Percentiles rank a stretch among this genome's conserved stretches.
These are phyloP conservation scores for Vanacampus margaritifer DNA, from an alignment of 2,113 vertebrate species.

Conservation along the genomic window DNA sequence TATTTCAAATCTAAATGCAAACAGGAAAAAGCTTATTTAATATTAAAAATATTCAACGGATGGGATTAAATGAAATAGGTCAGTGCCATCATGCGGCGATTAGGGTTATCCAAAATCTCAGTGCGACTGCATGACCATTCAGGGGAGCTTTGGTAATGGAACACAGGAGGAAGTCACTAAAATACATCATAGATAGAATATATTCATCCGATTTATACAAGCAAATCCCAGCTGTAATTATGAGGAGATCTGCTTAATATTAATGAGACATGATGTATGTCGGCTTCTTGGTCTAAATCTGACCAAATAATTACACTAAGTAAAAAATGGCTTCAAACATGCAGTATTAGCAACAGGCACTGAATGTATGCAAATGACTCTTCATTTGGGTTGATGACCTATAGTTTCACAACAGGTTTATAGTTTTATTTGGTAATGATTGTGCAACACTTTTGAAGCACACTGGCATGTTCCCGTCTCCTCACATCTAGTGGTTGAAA, in stretches of 20 bases:
- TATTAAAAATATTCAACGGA: not conserved
- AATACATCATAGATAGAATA: constrained; percentile 25
- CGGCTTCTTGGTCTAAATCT: constrained; percentile 20
- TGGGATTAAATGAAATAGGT: constrained; percentile 28
- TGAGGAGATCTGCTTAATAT: constrained; percentile 20
- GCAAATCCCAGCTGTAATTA: constrained; percentile 44
- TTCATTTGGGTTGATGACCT: constrained; percentile 20
- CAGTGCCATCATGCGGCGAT: constrained; percentile 26
- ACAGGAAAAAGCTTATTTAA: not conserved
- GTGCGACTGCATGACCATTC: constrained; percentile 11
- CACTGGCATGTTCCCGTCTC: constrained; percentile 14
- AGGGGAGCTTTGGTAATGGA: constrained; percentile 5
- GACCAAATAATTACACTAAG: not conserved
- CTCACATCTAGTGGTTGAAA: too few species aligned
- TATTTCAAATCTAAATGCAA: constrained; percentile 16
- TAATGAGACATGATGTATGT: constrained; percentile 19
- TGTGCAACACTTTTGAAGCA: constrained; percentile 33
- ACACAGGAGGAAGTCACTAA: constrained; percentile 15
- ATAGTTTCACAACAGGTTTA: constrained; percentile 25
- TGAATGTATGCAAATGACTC: constrained; percentile 6
- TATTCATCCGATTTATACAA: constrained; percentile 23
- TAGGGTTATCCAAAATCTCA: constrained; percentile 24
- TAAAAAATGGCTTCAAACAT: not conserved
- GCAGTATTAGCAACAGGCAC: not conserved
- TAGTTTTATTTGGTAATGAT: constrained; percentile 33